These are phyloP conservation scores for Guaruba guarouba DNA, from an alignment of 2,113 vertebrate species.

Conservation along the genomic window DNA sequence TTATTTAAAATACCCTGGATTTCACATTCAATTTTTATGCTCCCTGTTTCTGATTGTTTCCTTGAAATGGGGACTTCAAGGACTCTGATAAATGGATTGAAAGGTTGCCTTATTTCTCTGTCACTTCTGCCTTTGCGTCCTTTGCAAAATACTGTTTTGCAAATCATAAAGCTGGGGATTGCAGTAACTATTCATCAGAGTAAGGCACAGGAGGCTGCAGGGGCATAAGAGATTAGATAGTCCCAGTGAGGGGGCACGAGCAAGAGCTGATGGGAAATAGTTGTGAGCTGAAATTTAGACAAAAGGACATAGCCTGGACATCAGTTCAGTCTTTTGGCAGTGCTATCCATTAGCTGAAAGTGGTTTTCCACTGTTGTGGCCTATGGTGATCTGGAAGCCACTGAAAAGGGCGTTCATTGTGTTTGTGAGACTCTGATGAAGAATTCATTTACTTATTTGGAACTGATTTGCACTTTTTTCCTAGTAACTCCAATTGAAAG, in stretches of 20 bases:
- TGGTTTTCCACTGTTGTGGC: not conserved
- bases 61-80: slow-evolving; percentile 55
- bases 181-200: slow-evolving; percentile 26
- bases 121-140: not conserved
- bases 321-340: not conserved
- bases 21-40: slow-evolving; percentile 35
- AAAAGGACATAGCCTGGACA: not conserved
- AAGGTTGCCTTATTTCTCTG: slow-evolving; percentile 53
- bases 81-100: slow-evolving; percentile 64
- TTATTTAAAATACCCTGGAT: slow-evolving; percentile 54
- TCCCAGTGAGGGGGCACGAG: not conserved
- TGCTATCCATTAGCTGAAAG: not conserved
- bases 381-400: not conserved
- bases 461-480: not conserved
- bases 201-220: not conserved
- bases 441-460: not conserved
- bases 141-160: slow-evolving; percentile 32
- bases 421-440: not conserved
- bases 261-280: not conserved
- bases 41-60: slow-evolving; percentile 58
- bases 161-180: slow-evolving; percentile 24
- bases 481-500: not conserved
- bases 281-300: not conserved
- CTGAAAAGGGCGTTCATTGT: not conserved
- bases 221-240: not conserved